Conservation (phyloP, 53 echinoderm and acorn worm species). For the Crossaster papposus region DNA sequence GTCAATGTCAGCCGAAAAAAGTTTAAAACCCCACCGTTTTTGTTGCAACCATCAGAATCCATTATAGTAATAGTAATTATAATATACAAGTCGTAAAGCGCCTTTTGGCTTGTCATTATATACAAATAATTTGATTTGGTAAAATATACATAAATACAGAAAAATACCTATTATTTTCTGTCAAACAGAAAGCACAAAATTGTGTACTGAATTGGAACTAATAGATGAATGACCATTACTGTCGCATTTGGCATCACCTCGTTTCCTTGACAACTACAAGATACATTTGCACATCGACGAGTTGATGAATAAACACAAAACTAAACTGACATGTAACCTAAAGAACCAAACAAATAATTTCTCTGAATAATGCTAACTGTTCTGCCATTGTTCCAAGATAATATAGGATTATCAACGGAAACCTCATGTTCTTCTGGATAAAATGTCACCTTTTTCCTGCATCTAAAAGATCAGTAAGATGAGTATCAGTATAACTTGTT, state of each 20-base stretch:
- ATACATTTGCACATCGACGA: slow-evolving; percentile 46
- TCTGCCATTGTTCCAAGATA: background rate
- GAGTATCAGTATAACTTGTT: background rate
- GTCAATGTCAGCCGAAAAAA: slow-evolving; percentile 1
- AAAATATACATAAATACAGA: slow-evolving; percentile 61
- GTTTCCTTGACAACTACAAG: slow-evolving; percentile 14
- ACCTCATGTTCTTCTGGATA: background rate
- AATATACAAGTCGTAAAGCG: slow-evolving; percentile 53
- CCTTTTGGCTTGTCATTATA: slow-evolving; percentile 58
- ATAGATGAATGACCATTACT: background rate
- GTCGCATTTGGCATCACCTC: background rate
- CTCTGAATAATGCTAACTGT: slow-evolving; percentile 13
- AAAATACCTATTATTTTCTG: slow-evolving; percentile 62
- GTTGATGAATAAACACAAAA: slow-evolving; percentile 56
- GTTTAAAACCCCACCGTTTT: background rate
- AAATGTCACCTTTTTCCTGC: background rate
- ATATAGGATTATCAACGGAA: background rate
- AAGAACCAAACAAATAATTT: background rate
- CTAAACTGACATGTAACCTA: slow-evolving; percentile 29
- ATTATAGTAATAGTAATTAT: slow-evolving; percentile 20
- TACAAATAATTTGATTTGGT: slow-evolving; percentile 61
- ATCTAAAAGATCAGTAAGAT: slow-evolving; percentile 12
- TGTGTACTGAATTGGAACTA: slow-evolving; percentile 59
- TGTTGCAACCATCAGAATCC: slow-evolving; percentile 6
- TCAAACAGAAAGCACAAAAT: slow-evolving; percentile 63